Evolutionary conservation across 2,113 vertebrate species (phyloP).

Genomic region (Urocitellus parryii): DNA sequence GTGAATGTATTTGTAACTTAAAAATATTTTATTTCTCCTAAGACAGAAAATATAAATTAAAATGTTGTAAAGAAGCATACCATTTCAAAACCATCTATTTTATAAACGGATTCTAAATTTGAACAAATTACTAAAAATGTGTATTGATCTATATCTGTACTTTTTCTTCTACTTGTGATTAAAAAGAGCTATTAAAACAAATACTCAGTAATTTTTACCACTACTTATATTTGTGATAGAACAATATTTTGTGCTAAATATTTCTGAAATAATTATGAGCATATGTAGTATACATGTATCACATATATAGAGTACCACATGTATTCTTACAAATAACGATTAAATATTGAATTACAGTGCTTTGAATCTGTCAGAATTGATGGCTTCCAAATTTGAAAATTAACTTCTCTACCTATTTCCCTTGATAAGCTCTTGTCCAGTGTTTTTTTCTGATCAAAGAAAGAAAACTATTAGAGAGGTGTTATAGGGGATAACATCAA

Average conservation of each 20-base stretch:
- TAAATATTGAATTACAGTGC: neutral
- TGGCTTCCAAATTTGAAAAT: neutral
- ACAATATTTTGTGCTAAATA: neutral
- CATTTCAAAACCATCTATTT: neutral
- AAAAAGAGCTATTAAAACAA: neutral
- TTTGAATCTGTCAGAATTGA: neutral
- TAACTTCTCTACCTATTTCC: neutral
- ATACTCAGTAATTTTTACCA: neutral
- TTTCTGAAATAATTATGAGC: neutral
- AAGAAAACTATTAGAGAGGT: neutral
- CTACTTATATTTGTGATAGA: neutral
- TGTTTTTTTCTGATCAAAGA: neutral
- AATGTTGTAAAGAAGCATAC: neutral
- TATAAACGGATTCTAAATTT: neutral
- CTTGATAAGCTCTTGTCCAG: neutral
- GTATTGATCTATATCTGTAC: neutral
- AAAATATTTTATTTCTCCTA: conserved; percentile 29
- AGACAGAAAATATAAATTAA: neutral
- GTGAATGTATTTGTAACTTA: neutral
- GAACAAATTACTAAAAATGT: neutral
- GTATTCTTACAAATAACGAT: neutral
- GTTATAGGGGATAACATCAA: neutral
- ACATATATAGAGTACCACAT: neutral
- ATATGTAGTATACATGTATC: neutral
- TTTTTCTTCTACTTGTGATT: neutral